Evolutionary conservation across 2,797 vertebrate genomes (phyloP).

Genomic region (Podarcis siculus): DNA sequence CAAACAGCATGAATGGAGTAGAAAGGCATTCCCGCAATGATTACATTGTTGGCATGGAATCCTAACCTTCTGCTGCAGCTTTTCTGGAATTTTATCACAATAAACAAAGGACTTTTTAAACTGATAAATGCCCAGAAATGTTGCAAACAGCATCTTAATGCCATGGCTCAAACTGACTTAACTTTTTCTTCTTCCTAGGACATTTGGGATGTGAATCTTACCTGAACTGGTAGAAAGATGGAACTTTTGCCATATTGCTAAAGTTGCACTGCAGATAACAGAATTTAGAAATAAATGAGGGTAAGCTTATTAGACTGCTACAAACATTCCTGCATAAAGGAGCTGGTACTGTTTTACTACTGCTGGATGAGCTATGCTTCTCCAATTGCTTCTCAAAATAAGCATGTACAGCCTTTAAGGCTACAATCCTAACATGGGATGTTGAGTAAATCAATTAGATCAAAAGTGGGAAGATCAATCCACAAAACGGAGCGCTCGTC

Average conservation of each 20-base stretch:
- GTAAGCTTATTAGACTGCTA: background rate
- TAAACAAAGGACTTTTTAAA: conserved; percentile 10
- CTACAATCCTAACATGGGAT: background rate
- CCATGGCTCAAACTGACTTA: background rate
- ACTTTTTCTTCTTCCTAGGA: background rate
- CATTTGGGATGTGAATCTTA: background rate
- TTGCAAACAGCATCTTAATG: background rate
- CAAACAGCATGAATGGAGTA: background rate
- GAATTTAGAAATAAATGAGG: background rate
- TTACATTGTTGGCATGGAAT: background rate
- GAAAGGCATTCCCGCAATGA: background rate
- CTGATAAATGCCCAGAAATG: background rate
- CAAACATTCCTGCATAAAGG: background rate
- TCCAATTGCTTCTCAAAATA: background rate
- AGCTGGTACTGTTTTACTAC: background rate
- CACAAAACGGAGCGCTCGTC: background rate
- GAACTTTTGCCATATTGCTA: background rate
- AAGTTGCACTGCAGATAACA: background rate
- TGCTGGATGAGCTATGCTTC: background rate
- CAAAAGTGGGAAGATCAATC: background rate
- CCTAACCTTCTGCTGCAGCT: background rate
- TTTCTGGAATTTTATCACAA: conserved; percentile 3
- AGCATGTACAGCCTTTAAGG: background rate
- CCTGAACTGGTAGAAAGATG: background rate
- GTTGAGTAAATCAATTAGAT: background rate